These are phyloP conservation scores for Nemurella pictetii DNA, from an alignment of 2,888 invertebrate genomes.

Conservation along the genomic window DNA sequence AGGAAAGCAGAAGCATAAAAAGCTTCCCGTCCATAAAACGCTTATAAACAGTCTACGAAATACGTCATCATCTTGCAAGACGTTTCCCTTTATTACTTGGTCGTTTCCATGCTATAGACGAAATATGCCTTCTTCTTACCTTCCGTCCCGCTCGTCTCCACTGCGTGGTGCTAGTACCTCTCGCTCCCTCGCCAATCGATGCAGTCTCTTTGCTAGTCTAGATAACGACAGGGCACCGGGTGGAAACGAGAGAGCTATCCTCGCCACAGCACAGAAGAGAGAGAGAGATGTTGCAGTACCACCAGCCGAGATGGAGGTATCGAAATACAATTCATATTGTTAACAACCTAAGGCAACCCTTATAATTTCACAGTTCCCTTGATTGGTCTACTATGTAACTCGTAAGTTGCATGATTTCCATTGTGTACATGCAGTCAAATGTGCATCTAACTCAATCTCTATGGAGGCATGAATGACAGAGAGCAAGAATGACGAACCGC, in stretches of 20 bases:
- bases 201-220: not conserved
- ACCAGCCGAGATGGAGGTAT: too few species aligned
- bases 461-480: too few species aligned
- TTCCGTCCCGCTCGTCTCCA: not conserved
- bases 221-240: not conserved
- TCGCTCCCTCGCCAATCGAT: not conserved
- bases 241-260: not conserved
- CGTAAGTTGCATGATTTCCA: too few species aligned
- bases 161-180: not conserved
- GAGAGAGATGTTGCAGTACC: too few species aligned
- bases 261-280: not conserved
- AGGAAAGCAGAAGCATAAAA: not conserved
- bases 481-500: too few species aligned
- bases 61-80: not conserved
- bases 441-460: too few species aligned
- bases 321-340: too few species aligned
- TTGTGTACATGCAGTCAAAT: too few species aligned
- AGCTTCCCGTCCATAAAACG: not conserved
- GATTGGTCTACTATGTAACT: too few species aligned
- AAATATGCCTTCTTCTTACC: not conserved
- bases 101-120: not conserved
- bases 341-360: too few species aligned
- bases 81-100: not conserved
- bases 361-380: too few species aligned
- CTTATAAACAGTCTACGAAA: not conserved